Evolutionary conservation across 2,888 invertebrate genomes (phyloP).

Genomic region (Protonemura montana): DNA sequence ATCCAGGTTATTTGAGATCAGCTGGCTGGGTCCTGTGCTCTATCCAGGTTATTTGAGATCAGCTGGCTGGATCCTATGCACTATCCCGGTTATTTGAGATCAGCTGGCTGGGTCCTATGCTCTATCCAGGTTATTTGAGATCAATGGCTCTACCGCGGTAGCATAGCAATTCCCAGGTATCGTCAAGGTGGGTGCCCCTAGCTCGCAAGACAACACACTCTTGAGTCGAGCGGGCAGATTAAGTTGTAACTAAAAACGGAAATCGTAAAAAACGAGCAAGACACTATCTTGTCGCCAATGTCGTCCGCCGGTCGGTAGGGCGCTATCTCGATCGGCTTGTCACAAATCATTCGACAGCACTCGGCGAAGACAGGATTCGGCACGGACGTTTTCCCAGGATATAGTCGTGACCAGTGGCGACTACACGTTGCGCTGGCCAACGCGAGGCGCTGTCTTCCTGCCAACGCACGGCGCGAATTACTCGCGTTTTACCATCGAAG

Average conservation of each 20-base stretch:
- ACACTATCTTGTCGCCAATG: slow-evolving; percentile 23
- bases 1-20: no score
- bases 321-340: neutral
- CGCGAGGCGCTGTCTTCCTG: no score
- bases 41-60: no score
- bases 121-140: no score
- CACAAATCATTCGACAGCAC: slow-evolving; percentile 8
- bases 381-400: neutral
- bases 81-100: no score
- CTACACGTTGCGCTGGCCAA: neutral
- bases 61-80: no score
- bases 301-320: neutral
- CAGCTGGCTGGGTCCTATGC: no score
- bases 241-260: slow-evolving; percentile 29
- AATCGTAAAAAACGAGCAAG: slow-evolving; percentile 23
- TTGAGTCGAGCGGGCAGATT: neutral
- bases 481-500: no score
- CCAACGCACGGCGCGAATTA: no score
- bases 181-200: neutral
- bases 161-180: neutral
- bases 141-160: no score
- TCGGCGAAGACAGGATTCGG: slow-evolving; percentile 8
- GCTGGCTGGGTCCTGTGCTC: no score
- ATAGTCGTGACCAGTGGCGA: neutral
- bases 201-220: neutral